Conservation (phyloP, 2,888 invertebrate species). For the Nephrocerus scutellatus region DNA sequence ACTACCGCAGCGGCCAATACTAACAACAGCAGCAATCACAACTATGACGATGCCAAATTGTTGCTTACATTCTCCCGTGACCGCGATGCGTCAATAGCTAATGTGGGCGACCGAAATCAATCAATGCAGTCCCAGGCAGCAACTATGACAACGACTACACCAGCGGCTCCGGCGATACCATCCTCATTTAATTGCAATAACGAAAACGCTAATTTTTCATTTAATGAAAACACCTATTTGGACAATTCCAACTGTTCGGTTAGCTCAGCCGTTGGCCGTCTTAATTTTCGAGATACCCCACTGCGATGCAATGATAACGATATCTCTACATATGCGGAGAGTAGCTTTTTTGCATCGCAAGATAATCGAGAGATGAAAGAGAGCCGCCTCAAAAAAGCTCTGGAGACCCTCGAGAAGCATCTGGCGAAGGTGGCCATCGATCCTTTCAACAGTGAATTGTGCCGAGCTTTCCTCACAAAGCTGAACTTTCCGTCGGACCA, state of each 20-base stretch:
- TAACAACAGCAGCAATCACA: constrained; percentile 20
- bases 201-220: constrained; percentile 42
- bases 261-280: constrained; percentile 37
- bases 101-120: constrained; percentile 11
- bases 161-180: constrained; percentile 19
- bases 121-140: constrained; percentile 1
- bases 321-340: constrained; percentile 46
- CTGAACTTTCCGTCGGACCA: constrained; percentile 65
- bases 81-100: too few species aligned
- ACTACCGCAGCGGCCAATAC: constrained; percentile 11
- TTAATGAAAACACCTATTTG: constrained; percentile 37
- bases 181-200: constrained; percentile 32
- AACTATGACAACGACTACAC: constrained; percentile 21
- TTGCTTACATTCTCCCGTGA: constrained; percentile 27
- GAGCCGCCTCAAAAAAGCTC: constrained; percentile 41
- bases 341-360: constrained; percentile 46
- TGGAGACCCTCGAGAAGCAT: constrained; percentile 42
- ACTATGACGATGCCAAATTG: constrained; percentile 29
- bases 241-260: constrained; percentile 43
- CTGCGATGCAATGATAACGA: constrained; percentile 36
- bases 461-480: constrained; percentile 63
- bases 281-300: constrained; percentile 37
- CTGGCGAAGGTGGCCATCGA: constrained; percentile 53
- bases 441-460: constrained; percentile 73
- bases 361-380: constrained; percentile 43